A percentile compares a stretch with the other conserved stretches of the same genome.
phyloP scores from a whole-genome alignment of 2,888 invertebrate species.

The Mylabris sibirica region DNA sequence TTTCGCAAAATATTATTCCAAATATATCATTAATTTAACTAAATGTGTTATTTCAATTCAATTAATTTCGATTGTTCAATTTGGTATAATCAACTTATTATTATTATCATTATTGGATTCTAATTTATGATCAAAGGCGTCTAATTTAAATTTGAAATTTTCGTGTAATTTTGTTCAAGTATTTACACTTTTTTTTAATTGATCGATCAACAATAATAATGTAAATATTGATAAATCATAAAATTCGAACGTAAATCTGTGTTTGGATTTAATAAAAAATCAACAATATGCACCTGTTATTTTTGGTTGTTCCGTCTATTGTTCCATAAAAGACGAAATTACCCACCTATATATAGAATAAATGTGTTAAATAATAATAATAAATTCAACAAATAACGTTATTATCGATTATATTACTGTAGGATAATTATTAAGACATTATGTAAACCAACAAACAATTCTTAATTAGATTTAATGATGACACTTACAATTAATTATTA shows the following conservation, averaged over 20 bases:
- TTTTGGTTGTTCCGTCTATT: slow-evolving; percentile 4
- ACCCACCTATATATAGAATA: not conserved
- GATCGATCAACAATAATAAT: not conserved
- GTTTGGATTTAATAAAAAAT: not conserved
- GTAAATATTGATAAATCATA: not conserved
- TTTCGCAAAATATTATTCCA: not conserved
- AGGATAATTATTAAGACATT: not conserved
- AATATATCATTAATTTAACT: not conserved
- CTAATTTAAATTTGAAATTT: not conserved
- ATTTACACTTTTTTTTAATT: not conserved
- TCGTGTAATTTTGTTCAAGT: not conserved
- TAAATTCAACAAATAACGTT: not conserved
- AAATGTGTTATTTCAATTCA: not conserved
- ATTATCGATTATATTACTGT: not conserved
- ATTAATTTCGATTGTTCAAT: not conserved
- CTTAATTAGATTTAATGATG: too few species aligned
- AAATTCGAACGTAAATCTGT: not conserved
- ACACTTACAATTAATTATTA: too few species aligned
- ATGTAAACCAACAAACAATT: not conserved
- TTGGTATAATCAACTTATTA: not conserved
- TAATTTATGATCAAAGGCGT: not conserved
- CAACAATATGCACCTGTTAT: not conserved
- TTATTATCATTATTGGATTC: not conserved
- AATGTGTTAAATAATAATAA: not conserved
- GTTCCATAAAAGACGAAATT: not conserved